phyloP scores from a whole-genome alignment of 1,140 invertebrate species.

The Ladona fulva region DNA sequence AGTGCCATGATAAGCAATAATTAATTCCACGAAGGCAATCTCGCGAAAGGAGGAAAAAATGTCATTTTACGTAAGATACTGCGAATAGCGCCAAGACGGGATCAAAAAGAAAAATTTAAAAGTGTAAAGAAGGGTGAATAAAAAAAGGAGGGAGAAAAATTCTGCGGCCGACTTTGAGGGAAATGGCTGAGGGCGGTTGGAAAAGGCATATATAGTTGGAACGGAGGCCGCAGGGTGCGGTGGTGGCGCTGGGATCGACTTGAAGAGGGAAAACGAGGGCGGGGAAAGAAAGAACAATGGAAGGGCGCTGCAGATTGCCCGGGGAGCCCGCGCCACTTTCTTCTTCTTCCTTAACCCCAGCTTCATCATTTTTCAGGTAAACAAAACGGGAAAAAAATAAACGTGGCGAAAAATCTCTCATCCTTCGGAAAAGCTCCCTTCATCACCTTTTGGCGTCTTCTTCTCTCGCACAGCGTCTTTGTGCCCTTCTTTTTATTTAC shows the following conservation, averaged over 20 bases:
- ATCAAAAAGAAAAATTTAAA: neutral
- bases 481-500: conserved; percentile 13
- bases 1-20: too few relatives aligned
- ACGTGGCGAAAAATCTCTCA: neutral
- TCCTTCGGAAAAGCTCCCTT: conserved; percentile 23
- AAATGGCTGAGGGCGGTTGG: neutral
- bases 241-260: neutral
- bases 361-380: conserved; percentile 10
- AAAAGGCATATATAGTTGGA: neutral
- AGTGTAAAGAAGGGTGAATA: neutral
- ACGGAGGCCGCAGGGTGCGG: neutral
- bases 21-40: too few relatives aligned
- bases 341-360: neutral
- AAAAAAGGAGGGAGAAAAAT: neutral
- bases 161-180: conserved; percentile 4
- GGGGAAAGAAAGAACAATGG: neutral
- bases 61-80: too few relatives aligned
- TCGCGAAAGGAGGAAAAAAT: too few relatives aligned
- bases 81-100: too few relatives aligned
- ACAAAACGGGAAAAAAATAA: conserved; percentile 9
- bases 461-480: conserved; percentile 21
- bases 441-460: conserved; percentile 22
- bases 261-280: neutral
- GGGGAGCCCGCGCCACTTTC: neutral
- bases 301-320: neutral